Conservation (phyloP, 2,888 invertebrate genomes). For the Lottia gigantea region DNA sequence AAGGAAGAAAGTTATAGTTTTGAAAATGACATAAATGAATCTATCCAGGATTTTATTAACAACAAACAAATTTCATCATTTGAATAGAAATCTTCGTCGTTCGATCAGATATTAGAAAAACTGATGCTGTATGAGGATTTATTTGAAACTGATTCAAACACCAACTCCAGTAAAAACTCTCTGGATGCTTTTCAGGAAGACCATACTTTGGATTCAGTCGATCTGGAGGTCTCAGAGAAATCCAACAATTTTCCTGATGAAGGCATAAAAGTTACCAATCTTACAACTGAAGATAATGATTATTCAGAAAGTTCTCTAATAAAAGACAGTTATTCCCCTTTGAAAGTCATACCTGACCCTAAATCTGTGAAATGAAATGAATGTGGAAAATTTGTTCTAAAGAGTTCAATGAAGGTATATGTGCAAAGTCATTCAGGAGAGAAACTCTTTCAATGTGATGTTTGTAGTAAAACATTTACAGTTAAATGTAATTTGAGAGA, state of each 20-base stretch:
- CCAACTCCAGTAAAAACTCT: background rate
- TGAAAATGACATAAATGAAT: background rate
- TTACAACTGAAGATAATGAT: too few relatives aligned
- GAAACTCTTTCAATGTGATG: background rate
- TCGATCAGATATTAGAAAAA: slow-evolving; percentile 3
- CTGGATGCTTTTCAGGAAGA: too few relatives aligned
- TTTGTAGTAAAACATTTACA: background rate
- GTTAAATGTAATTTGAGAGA: slow-evolving; percentile 1
- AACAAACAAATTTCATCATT: background rate
- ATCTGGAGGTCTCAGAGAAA: too few relatives aligned
- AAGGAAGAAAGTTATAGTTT: background rate
- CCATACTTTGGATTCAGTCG: too few relatives aligned
- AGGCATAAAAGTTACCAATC: too few relatives aligned
- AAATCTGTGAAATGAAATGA: too few relatives aligned
- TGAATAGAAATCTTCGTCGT: background rate
- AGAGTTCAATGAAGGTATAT: background rate
- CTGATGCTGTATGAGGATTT: background rate
- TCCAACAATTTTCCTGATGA: too few relatives aligned
- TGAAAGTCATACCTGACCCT: too few relatives aligned
- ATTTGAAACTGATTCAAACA: background rate
- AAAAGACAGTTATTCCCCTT: too few relatives aligned
- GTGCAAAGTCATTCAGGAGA: slow-evolving; percentile 3
- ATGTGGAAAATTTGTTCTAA: background rate
- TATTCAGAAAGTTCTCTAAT: too few relatives aligned
- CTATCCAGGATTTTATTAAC: background rate